Percentiles rank a stretch among this genome's conserved stretches.
Conservation (phyloP, 2,797 vertebrate species). For the Schizothorax lantsangensis region DNA sequence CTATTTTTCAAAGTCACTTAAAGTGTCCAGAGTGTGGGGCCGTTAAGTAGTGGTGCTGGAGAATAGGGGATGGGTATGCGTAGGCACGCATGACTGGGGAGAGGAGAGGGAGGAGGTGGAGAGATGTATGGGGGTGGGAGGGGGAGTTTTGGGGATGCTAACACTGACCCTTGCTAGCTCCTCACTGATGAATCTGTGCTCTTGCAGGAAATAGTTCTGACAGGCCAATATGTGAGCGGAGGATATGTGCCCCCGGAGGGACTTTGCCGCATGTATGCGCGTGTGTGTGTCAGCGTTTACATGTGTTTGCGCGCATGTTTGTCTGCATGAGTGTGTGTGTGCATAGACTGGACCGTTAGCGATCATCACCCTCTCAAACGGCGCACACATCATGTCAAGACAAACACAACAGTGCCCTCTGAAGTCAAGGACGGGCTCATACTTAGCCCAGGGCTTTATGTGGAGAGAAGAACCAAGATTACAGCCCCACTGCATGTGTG, state of each 20-base stretch:
- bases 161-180: slow-evolving; percentile 81
- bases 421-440: slow-evolving; percentile 74
- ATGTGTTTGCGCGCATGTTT: slow-evolving; percentile 53
- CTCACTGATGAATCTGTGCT: slow-evolving; percentile 85
- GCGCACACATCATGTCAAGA: slow-evolving; percentile 67
- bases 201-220: slow-evolving; percentile 86
- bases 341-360: slow-evolving; percentile 61
- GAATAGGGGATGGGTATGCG: slow-evolving; percentile 83
- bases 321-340: slow-evolving; percentile 64
- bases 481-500: slow-evolving; percentile 33
- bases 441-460: slow-evolving; percentile 61
- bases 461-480: slow-evolving; percentile 59
- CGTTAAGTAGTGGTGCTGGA: slow-evolving; percentile 80
- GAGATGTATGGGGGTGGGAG: slow-evolving; percentile 47
- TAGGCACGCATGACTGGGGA: slow-evolving; percentile 82
- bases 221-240: slow-evolving; percentile 84
- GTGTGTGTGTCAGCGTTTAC: slow-evolving; percentile 68
- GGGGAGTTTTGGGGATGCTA: slow-evolving; percentile 73
- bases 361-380: slow-evolving; percentile 71
- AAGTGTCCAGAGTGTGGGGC: slow-evolving; percentile 82
- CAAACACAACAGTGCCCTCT: slow-evolving; percentile 73
- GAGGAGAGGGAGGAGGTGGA: slow-evolving; percentile 54
- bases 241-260: slow-evolving; percentile 73
- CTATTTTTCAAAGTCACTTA: slow-evolving; percentile 97
- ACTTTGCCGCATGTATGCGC: slow-evolving; percentile 41